Conservation (phyloP, 2,888 invertebrate species). For the Diaperis boleti region DNA sequence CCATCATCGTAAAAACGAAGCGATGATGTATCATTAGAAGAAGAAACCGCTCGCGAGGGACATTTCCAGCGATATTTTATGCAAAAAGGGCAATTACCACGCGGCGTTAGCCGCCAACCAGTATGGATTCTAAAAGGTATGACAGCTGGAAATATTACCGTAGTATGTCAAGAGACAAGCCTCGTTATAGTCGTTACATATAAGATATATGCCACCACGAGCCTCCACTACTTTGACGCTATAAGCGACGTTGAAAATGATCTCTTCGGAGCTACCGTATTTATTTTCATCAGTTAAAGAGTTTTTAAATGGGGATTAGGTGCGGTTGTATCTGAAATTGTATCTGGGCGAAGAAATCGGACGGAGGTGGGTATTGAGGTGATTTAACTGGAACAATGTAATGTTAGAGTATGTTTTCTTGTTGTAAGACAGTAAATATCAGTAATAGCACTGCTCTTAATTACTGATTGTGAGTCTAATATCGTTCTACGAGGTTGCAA, state of each 20-base stretch:
- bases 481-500: too few relatives aligned
- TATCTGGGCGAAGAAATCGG: too few relatives aligned
- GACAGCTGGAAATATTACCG: constrained; percentile 10
- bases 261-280: constrained; percentile 21
- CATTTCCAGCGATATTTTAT: neutral
- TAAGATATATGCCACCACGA: constrained; percentile 14
- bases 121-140: constrained; percentile 2
- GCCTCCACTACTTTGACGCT: constrained; percentile 18
- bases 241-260: constrained; percentile 15
- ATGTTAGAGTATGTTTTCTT: too few relatives aligned
- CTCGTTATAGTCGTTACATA: constrained; percentile 16
- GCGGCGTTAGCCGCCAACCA: neutral
- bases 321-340: neutral
- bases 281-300: constrained; percentile 7
- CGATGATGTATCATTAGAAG: too few relatives aligned
- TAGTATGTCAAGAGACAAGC: constrained; percentile 6
- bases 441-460: too few relatives aligned
- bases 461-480: too few relatives aligned
- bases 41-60: too few relatives aligned
- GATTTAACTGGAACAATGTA: too few relatives aligned
- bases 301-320: neutral
- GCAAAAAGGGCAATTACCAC: constrained; percentile 20
- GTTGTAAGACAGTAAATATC: too few relatives aligned
- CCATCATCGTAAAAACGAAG: too few relatives aligned
- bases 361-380: too few relatives aligned